Conservation (phyloP, 2,113 vertebrate species). For the Anas platyrhynchos region DNA sequence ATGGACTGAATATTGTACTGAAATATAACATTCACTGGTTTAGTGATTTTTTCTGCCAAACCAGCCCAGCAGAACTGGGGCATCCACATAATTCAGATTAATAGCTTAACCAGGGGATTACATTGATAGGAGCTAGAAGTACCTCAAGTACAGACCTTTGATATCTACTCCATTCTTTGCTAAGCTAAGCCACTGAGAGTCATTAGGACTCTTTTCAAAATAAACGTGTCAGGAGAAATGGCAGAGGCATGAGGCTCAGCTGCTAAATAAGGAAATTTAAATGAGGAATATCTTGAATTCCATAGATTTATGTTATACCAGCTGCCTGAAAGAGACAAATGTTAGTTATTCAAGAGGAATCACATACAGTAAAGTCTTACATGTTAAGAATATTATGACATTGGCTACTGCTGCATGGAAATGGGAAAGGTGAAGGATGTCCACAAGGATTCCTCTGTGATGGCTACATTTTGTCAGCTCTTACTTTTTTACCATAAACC, state of each 20-base stretch:
- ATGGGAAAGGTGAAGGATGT: not conserved
- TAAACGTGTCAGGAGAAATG: conserved; percentile 22
- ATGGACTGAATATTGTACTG: not conserved
- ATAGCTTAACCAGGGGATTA: not conserved
- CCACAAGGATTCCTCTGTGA: not conserved
- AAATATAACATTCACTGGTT: not conserved
- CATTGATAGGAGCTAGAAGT: not conserved
- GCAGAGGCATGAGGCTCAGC: not conserved
- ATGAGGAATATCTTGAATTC: conserved; percentile 19
- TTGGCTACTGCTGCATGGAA: not conserved
- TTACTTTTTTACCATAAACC: not conserved
- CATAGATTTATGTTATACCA: not conserved
- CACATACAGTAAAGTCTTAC: not conserved
- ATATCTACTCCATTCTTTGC: not conserved
- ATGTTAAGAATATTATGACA: not conserved
- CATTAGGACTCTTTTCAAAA: not conserved
- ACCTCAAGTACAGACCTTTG: not conserved
- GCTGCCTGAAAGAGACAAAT: conserved; percentile 2
- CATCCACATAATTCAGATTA: not conserved
- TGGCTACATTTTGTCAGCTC: not conserved
- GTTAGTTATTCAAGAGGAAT: not conserved
- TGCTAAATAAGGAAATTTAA: conserved; percentile 40
- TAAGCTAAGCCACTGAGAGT: not conserved
- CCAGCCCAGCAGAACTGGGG: not conserved
- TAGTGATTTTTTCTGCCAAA: not conserved